These are phyloP conservation scores for Lordiphosa stackelbergi DNA, from an alignment of 1,140 invertebrate species.

Conservation along the genomic window DNA sequence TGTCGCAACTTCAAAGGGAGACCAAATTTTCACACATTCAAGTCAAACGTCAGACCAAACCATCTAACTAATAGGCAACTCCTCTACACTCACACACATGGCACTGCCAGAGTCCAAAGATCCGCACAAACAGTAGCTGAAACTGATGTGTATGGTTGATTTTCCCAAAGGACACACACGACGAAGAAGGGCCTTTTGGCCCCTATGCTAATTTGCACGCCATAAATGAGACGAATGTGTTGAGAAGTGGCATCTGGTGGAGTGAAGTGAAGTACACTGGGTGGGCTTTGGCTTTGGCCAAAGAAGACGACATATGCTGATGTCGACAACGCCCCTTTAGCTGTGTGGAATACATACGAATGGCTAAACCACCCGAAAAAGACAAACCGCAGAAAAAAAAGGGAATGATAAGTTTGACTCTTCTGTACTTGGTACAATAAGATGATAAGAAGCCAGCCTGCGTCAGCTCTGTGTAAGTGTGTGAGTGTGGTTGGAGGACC, in stretches of 20 bases:
- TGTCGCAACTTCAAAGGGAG: constrained; percentile 55
- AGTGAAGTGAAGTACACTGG: constrained; percentile 27
- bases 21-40: constrained; percentile 65
- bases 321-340: constrained; percentile 10
- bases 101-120: too few species aligned
- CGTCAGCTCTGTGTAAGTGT: constrained; percentile 9
- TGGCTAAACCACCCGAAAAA: constrained; percentile 4
- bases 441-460: constrained; percentile 9
- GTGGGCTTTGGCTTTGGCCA: constrained; percentile 21
- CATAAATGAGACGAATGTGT: constrained; percentile 74
- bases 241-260: constrained; percentile 43
- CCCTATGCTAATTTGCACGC: constrained; percentile 71
- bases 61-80: constrained; percentile 51
- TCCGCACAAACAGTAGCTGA: constrained; percentile 15
- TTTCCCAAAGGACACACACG: constrained; percentile 61
- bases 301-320: constrained; percentile 7
- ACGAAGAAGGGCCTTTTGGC: constrained; percentile 40
- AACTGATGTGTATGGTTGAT: constrained; percentile 26
- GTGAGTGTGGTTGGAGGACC: constrained; percentile 32
- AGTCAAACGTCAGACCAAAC: constrained; percentile 21
- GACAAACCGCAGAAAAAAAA: constrained; percentile 2
- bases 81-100: constrained; percentile 18
- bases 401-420: constrained; percentile 5
- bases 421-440: not conserved
- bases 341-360: constrained; percentile 10